Conservation (phyloP, 2,113 vertebrate species). For the Leucoraja erinaceus region DNA sequence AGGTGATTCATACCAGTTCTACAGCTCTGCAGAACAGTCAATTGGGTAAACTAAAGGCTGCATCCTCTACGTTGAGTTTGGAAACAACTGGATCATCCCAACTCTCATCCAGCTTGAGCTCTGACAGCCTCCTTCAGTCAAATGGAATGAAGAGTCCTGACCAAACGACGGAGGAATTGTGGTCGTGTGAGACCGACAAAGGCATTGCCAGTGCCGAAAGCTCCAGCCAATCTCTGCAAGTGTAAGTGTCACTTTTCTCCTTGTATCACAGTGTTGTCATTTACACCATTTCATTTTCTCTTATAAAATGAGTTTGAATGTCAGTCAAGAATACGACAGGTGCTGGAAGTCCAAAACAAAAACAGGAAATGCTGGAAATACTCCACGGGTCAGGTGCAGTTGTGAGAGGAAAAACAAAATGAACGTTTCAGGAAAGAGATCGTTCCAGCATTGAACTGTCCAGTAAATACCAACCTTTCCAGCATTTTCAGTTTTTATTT, state of each 20-base stretch:
- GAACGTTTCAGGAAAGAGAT: too few species aligned
- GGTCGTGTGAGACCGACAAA: conserved; percentile 61
- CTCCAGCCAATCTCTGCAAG: conserved; percentile 56
- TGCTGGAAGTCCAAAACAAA: too few species aligned
- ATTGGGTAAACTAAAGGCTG: conserved; percentile 53
- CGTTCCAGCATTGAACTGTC: too few species aligned
- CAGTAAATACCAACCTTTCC: too few species aligned
- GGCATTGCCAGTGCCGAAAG: conserved; percentile 44
- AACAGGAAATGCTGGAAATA: too few species aligned
- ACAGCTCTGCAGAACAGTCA: neutral
- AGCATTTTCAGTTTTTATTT: too few species aligned
- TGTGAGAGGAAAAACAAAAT: too few species aligned
- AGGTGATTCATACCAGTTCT: conserved; percentile 44
- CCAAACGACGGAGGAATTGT: conserved; percentile 52
- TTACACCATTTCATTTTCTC: neutral
- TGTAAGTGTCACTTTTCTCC: conserved; percentile 62
- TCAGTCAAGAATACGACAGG: too few species aligned
- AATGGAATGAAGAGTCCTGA: conserved; percentile 59
- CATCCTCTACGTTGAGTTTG: conserved; percentile 73
- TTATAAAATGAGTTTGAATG: neutral
- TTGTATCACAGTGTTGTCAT: too few species aligned
- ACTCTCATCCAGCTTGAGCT: conserved; percentile 85
- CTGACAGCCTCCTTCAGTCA: conserved; percentile 65
- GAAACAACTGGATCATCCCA: conserved; percentile 75
- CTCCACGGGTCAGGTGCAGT: too few species aligned